Base-by-base conservation (phyloP, 2,888 invertebrate genomes). In the Eristalinus aeneus region DNA sequence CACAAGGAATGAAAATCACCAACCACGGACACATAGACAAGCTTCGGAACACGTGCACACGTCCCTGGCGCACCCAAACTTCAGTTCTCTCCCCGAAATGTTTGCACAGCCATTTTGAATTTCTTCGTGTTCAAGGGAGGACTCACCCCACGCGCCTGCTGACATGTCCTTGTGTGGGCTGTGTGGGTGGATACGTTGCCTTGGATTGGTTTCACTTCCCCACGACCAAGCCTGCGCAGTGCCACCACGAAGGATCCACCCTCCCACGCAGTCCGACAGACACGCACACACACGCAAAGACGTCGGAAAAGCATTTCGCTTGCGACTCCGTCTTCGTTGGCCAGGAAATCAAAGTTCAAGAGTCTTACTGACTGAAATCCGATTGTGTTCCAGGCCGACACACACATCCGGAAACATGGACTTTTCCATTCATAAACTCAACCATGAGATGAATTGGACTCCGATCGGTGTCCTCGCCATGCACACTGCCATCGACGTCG, bases 31-130 rank as follows among this genome's bases (percentile, higher is more conserved):
- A 39, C 4, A 46, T 8, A 46, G n/a, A 2, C 39, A 6, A 0
- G 16, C 46, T 46, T 9, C 46, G 16, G 9, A n/a, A n/a, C 46
- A 46, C 46, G 46, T 46, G 46, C 46, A 46, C 16, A 16, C 16
- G 3, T 8, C 46, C 16, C 46, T 16, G 46, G 46, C 46, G 16
- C 46, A 46, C 46, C 46, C 46, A 46, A 46, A 16, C 16, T 39
- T 4, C 11, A 39, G 5, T 39, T 39, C n/a, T n/a, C 39, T n/a
- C n/a, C n/a, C 27, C 27, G 10, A 65, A 91, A 90, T 92, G 89
- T 92, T 92, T 91, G 89, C 85, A 90, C 91, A 92, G 92, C 91
- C 91, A 91, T 91, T 91, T 91, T 91, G 92, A 89, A 90, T 82
- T 89, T 86, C 31, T 22, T 32, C 11, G 10, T n/a, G n/a, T 36